Percentiles rank a stretch among this genome's conserved stretches.
phyloP scores from a whole-genome alignment of 2,113 vertebrate genomes.

The Hydropotes inermis region DNA sequence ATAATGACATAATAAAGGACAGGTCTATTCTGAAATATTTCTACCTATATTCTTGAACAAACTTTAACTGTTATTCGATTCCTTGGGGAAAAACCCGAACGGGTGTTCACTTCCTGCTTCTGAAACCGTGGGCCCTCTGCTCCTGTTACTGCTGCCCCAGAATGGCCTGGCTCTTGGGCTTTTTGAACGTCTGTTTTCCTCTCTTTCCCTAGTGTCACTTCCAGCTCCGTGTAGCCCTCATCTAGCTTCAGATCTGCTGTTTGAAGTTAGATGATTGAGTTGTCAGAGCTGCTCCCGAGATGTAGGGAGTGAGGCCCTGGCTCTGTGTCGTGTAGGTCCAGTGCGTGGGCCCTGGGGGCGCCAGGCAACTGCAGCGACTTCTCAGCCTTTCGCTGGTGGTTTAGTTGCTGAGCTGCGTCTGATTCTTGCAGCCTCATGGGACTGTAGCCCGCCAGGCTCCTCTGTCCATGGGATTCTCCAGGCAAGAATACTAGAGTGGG shows the following conservation, averaged over 20 bases:
- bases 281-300: not conserved
- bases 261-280: not conserved
- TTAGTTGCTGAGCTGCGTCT: not conserved
- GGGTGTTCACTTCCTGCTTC: not conserved
- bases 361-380: accelerated
- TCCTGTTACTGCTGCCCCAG: too few species aligned
- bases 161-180: accelerated
- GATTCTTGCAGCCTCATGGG: not conserved
- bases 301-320: accelerated
- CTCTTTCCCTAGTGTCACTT: not conserved
- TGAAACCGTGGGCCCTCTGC: not conserved
- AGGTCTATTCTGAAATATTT: not conserved
- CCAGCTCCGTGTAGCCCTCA: not conserved
- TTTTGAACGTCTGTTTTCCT: too few species aligned
- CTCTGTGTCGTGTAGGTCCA: not conserved
- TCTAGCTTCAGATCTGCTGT: not conserved
- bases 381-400: not conserved
- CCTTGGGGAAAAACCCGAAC: not conserved
- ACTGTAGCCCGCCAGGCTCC: not conserved
- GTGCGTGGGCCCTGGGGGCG: too few species aligned
- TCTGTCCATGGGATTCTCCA: not conserved
- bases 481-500: not conserved
- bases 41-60: not conserved
- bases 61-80: not conserved
- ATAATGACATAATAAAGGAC: not conserved